A percentile compares a stretch with the other conserved stretches of the same genome.
Conservation (phyloP, 1,140 invertebrate species). For the Drosophila bifasciata region DNA sequence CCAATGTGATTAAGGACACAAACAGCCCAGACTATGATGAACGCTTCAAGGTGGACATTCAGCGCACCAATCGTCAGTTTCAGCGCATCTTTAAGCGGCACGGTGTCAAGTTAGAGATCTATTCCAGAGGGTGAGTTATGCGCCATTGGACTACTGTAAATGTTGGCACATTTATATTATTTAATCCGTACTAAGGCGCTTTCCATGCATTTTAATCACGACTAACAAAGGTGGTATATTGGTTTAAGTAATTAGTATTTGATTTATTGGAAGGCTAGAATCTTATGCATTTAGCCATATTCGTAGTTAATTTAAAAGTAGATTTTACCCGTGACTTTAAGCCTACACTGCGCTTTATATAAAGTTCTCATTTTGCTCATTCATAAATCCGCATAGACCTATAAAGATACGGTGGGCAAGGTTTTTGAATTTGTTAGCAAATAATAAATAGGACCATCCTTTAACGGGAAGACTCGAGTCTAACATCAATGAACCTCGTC, state of each 20-base stretch:
- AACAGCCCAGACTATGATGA: slow-evolving; percentile 95
- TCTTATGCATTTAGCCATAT: too few relatives aligned
- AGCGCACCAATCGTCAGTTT: slow-evolving; percentile 91
- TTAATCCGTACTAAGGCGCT: slow-evolving; percentile 31
- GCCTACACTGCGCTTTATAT: too few relatives aligned
- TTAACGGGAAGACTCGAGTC: too few relatives aligned
- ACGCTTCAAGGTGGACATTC: slow-evolving; percentile 91
- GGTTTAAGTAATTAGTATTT: background rate
- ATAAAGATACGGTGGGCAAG: too few relatives aligned
- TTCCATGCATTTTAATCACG: slow-evolving; percentile 21
- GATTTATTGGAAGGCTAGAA: too few relatives aligned
- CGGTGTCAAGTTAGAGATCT: slow-evolving; percentile 95
- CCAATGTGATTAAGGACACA: slow-evolving; percentile 91
- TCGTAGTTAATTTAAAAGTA: too few relatives aligned
- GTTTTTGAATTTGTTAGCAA: too few relatives aligned
- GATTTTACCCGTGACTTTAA: too few relatives aligned
- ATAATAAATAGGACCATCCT: too few relatives aligned
- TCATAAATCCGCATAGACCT: too few relatives aligned
- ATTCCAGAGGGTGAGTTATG: slow-evolving; percentile 93
- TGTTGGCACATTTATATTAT: background rate
- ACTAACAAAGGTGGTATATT: slow-evolving; percentile 26
- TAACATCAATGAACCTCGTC: too few relatives aligned
- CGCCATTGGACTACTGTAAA: background rate
- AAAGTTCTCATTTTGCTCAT: too few relatives aligned
- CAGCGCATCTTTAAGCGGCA: slow-evolving; percentile 94